Evolutionary conservation across 2,797 vertebrate species (phyloP), one percentile per base, ranked within the genome.

Genomic region (Phataginus tricuspis): DNA sequence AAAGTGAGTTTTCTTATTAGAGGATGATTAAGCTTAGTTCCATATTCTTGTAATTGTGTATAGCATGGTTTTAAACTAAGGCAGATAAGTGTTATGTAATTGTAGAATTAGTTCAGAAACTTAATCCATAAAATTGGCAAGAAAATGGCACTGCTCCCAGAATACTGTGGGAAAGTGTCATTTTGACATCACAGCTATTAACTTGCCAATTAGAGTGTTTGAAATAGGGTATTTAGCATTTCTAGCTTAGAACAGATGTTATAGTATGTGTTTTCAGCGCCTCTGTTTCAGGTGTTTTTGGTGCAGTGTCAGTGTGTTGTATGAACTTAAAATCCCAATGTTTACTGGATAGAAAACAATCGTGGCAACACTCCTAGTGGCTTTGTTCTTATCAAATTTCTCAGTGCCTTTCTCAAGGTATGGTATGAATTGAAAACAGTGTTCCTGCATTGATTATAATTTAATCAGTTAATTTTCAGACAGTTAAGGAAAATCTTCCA

Each of bases 221-320:
- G 0, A 90, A 85, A 82, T 97, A 96, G 94, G 77, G 71, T 71
- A 91, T 68, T 97, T 97, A 80, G 88, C 29, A 4, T 55, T 97
- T 87, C 95, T 96, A 87, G 45, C 92, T 96, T 78, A 94, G 93
- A 78, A 86, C 79, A 57, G 89, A 82, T 98, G 72, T 85, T 19
- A 80, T 45, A 66, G 21, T 97, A 4, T 37, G 89, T 95, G 57
- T 78, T 88, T 80, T 53, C 83, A 66, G 23, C 90, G 64, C 85
- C 78, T 55, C 93, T 90, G 88, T 83, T 89, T 16, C 78, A 95
- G 96, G 93, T 96, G 97, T 90, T 97, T 64, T 96, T 96, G 91
- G 77, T 96, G 94, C 57, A 0, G 88, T 97, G 37, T 86, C 85
- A 69, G 91, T 78, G 94, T 96, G 66, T 95, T 91, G 0, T 95